phyloP scores from a whole-genome alignment of 2,797 vertebrate species.

The Hemitrygon akajei region DNA sequence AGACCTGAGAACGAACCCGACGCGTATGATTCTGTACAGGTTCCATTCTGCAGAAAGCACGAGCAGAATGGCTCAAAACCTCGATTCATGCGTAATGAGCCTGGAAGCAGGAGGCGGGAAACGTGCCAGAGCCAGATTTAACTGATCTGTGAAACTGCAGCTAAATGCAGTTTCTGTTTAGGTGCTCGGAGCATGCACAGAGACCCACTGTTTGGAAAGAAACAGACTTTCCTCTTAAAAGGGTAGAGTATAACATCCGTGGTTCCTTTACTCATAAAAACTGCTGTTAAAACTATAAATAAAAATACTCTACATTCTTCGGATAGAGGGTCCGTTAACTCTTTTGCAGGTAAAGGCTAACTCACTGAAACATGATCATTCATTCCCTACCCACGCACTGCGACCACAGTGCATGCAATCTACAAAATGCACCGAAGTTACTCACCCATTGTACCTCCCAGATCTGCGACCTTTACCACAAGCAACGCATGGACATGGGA shows the following conservation, averaged over 20 bases:
- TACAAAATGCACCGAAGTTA: too few species aligned
- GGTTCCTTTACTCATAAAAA: not conserved
- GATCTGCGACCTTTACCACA: too few species aligned
- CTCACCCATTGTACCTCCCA: too few species aligned
- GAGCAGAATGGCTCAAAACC: not conserved
- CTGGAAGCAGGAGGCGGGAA: not conserved
- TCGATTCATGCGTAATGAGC: not conserved
- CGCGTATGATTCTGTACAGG: not conserved
- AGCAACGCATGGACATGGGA: too few species aligned
- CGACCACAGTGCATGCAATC: too few species aligned
- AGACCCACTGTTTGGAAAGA: not conserved
- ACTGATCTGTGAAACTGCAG: not conserved
- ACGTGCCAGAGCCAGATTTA: not conserved
- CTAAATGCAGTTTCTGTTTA: conserved; percentile 24
- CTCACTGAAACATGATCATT: not conserved
- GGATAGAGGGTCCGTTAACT: not conserved
- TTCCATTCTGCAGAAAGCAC: not conserved
- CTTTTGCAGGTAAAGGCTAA: not conserved
- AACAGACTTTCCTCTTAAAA: conserved; percentile 19
- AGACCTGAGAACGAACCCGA: not conserved
- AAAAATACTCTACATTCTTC: conserved; percentile 10
- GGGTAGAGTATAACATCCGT: not conserved
- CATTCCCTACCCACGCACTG: too few species aligned
- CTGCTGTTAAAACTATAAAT: not conserved
- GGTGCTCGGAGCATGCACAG: not conserved